These are phyloP conservation scores for Spondyliosoma cantharus DNA, from an alignment of 2,797 vertebrate species.

Conservation along the genomic window DNA sequence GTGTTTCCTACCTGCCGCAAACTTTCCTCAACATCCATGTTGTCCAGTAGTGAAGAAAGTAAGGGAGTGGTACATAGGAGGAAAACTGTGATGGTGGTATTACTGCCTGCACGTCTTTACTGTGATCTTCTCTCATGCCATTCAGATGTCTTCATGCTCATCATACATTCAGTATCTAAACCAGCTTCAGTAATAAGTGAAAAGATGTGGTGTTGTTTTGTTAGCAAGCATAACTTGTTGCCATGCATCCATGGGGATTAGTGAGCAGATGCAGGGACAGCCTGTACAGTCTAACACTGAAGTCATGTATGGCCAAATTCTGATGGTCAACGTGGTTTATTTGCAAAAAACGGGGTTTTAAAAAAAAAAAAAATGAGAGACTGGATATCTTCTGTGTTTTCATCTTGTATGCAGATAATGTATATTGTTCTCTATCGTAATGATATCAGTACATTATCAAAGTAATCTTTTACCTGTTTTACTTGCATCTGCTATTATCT, in stretches of 20 bases:
- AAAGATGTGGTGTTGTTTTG: constrained; percentile 37
- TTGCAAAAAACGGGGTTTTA: constrained; percentile 27
- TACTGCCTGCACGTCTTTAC: constrained; percentile 55
- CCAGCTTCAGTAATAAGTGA: constrained; percentile 51
- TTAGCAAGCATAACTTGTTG: constrained; percentile 22
- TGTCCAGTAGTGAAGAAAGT: constrained; percentile 23
- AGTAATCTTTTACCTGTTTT: constrained; percentile 44
- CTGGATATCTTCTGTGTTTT: constrained; percentile 49
- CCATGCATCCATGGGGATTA: constrained; percentile 14
- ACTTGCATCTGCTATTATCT: constrained; percentile 29
- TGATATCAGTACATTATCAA: constrained; percentile 16
- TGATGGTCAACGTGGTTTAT: constrained; percentile 32
- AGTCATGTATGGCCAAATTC: constrained; percentile 34
- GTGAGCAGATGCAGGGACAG: constrained; percentile 9
- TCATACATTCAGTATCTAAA: constrained; percentile 30
- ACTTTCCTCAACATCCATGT: constrained; percentile 43
- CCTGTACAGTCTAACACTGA: constrained; percentile 56
- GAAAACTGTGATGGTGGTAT: constrained; percentile 41
- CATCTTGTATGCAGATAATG: constrained; percentile 57
- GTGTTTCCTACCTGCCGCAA: constrained; percentile 48
- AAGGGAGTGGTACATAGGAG: constrained; percentile 19
- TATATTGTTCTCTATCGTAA: constrained; percentile 44
- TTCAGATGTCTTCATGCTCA: constrained; percentile 40
- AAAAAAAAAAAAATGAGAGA: background rate
- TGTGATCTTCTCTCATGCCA: constrained; percentile 63